Percentiles rank a stretch among this genome's conserved stretches.
These are phyloP conservation scores for Pongo abelii DNA, from an alignment of 2,113 vertebrate species.

Conservation along the genomic window DNA sequence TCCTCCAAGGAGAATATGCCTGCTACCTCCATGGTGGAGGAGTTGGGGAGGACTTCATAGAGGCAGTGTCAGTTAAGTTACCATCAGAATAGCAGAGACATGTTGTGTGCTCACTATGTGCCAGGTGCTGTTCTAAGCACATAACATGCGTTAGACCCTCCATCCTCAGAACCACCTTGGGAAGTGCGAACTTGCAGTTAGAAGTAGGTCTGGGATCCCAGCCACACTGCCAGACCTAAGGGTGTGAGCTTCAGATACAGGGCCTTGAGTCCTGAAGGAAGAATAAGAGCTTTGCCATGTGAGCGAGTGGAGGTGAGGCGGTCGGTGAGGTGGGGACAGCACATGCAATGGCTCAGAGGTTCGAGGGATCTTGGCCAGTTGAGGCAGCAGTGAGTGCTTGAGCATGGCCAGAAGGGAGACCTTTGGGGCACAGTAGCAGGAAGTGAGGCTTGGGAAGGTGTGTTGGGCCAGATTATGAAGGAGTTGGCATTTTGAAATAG, in stretches of 20 bases:
- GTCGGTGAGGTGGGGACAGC: not conserved
- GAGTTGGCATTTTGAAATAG: not conserved
- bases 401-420: not conserved
- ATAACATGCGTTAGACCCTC: fast-evolving
- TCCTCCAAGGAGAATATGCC: not conserved
- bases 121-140: not conserved
- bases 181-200: not conserved
- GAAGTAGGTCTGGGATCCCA: not conserved
- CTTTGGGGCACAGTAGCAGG: not conserved
- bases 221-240: not conserved
- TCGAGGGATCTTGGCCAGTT: not conserved
- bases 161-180: not conserved
- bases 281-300: not conserved
- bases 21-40: not conserved
- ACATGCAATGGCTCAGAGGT: fast-evolving
- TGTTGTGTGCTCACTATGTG: fast-evolving
- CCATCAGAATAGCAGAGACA: not conserved
- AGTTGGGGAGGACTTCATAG: not conserved
- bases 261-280: not conserved
- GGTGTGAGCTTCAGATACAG: not conserved
- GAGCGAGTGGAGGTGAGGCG: not conserved
- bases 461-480: not conserved
- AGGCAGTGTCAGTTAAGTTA: not conserved
- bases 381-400: not conserved
- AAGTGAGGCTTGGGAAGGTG: not conserved